These are phyloP conservation scores for Theropithecus gelada DNA, from an alignment of 2,113 vertebrate species.

Conservation along the genomic window DNA sequence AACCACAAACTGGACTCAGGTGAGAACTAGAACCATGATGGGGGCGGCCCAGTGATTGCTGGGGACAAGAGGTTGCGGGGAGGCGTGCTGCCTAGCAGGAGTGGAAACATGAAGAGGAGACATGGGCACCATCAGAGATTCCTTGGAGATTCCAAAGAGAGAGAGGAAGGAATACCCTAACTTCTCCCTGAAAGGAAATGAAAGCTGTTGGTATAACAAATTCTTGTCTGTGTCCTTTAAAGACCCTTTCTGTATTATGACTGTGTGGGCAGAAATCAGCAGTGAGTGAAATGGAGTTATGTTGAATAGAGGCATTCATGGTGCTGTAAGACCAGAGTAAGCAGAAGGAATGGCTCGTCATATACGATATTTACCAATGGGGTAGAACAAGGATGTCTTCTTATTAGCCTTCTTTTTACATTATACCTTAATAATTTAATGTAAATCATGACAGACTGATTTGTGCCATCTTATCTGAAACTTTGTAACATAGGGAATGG, in stretches of 20 bases:
- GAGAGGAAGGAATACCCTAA: not conserved
- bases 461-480: not conserved
- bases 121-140: not conserved
- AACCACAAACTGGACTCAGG: not conserved
- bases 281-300: not conserved
- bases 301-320: not conserved
- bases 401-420: not conserved
- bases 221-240: not conserved
- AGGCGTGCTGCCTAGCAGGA: not conserved
- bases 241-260: constrained; percentile 12
- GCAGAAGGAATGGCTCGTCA: not conserved
- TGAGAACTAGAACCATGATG: not conserved
- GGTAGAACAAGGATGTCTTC: not conserved
- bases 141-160: not conserved
- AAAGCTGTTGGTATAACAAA: not conserved
- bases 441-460: not conserved
- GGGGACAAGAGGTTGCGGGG: rapidly evolving
- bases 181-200: not conserved
- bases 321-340: not conserved
- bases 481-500: not conserved
- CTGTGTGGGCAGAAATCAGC: not conserved
- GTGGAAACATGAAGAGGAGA: not conserved
- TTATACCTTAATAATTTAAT: not conserved
- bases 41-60: not conserved
- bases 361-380: not conserved